Evolutionary conservation across 2,888 invertebrate genomes (phyloP).

Genomic region (Leptopilina drosophilae): DNA sequence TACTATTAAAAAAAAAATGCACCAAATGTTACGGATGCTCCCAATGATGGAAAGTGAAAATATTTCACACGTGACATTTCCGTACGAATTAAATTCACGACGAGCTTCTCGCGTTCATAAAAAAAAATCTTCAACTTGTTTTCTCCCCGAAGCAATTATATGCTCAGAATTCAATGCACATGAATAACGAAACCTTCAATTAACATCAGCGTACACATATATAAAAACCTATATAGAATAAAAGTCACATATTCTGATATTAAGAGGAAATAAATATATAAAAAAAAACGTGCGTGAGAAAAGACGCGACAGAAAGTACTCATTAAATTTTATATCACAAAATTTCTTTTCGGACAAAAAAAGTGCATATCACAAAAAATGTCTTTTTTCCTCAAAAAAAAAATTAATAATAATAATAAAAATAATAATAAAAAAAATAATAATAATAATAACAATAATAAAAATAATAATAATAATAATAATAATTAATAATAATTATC

Average conservation of each 20-base stretch:
- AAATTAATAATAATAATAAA: too few species aligned
- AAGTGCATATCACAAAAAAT: too few species aligned
- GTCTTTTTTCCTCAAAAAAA: too few species aligned
- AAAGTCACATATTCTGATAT: background rate
- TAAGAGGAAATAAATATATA: background rate
- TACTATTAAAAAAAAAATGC: background rate
- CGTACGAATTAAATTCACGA: constrained; percentile 21
- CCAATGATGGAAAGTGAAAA: constrained; percentile 20
- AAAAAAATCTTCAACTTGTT: background rate
- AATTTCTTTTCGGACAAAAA: too few species aligned
- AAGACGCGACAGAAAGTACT: constrained; percentile 15
- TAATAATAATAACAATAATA: too few species aligned
- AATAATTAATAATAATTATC: too few species aligned
- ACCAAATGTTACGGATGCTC: constrained; percentile 1
- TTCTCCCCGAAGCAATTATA: constrained; percentile 23
- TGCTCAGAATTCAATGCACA: constrained; percentile 18
- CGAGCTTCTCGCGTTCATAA: constrained; percentile 8
- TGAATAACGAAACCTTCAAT: constrained; percentile 10
- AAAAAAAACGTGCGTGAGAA: constrained; percentile 24
- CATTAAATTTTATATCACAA: background rate
- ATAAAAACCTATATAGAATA: background rate
- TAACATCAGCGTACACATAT: background rate
- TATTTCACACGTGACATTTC: constrained; percentile 36
- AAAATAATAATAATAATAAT: too few species aligned
- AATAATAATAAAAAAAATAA: too few species aligned